Evolutionary conservation across 2,113 vertebrate species (phyloP).

Genomic region (Arenaria interpres): DNA sequence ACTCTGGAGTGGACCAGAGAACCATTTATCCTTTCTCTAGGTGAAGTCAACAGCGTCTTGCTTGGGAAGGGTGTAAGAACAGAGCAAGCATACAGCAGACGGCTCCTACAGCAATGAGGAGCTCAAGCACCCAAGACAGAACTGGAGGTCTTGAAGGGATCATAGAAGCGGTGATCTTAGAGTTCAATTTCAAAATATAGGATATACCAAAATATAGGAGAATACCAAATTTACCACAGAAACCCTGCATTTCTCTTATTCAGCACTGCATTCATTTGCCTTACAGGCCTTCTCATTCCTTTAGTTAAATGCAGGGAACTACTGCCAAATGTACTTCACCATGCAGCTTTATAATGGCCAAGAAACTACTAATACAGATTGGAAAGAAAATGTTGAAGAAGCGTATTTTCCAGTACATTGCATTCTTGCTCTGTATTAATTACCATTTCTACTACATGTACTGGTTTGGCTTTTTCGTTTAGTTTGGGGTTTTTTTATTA

Average conservation of each 20-base stretch:
- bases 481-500: background rate
- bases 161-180: background rate
- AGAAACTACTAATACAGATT: background rate
- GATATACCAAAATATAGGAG: background rate
- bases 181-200: background rate
- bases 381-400: background rate
- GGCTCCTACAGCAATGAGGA: background rate
- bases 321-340: background rate
- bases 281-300: background rate
- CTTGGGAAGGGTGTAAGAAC: background rate
- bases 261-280: background rate
- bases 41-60: background rate
- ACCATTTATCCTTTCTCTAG: background rate
- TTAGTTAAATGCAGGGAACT: background rate
- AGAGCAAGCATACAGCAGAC: fast-evolving
- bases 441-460: background rate
- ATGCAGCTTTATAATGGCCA: background rate
- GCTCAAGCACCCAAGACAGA: background rate
- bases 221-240: background rate
- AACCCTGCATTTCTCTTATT: background rate
- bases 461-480: background rate
- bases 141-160: background rate
- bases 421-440: background rate
- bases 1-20: too few relatives aligned
- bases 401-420: background rate